Conservation (phyloP, 2,797 vertebrate species). For the Sparus aurata region DNA sequence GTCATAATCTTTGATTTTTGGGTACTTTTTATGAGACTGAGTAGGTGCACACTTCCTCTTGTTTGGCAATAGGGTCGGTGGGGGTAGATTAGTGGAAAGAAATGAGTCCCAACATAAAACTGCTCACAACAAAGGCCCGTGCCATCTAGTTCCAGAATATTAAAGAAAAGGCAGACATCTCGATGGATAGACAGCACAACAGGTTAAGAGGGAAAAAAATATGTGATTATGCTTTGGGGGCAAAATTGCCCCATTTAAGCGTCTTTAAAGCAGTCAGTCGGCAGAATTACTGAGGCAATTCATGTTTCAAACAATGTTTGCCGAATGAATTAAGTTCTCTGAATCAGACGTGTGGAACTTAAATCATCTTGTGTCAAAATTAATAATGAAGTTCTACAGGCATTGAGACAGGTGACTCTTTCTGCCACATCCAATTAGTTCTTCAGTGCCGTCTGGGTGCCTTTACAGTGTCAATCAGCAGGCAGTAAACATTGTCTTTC, state of each 20-base stretch:
- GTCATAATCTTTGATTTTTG: too few species aligned
- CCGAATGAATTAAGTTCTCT: constrained; percentile 60
- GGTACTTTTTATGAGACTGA: too few species aligned
- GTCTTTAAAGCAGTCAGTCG: constrained; percentile 11
- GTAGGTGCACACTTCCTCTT: too few species aligned
- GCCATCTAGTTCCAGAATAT: too few species aligned
- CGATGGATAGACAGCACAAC: too few species aligned
- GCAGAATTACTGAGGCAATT: constrained; percentile 31
- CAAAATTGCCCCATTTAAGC: not conserved
- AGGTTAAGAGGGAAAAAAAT: too few species aligned
- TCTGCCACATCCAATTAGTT: constrained; percentile 76
- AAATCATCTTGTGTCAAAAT: constrained; percentile 67
- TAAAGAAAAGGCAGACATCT: too few species aligned
- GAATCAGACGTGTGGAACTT: constrained; percentile 60
- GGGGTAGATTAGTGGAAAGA: too few species aligned
- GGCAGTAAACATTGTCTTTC: constrained; percentile 81
- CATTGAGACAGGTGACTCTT: constrained; percentile 71
- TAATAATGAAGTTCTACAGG: constrained; percentile 66
- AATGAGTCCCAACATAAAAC: too few species aligned
- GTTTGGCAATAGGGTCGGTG: too few species aligned
- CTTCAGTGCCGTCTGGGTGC: constrained; percentile 68
- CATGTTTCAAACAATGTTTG: constrained; percentile 50
- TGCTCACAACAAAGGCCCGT: too few species aligned
- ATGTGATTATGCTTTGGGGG: too few species aligned
- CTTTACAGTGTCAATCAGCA: constrained; percentile 81